Evolutionary conservation across 2,797 vertebrate species (phyloP).

Genomic region (Mus minutoides): DNA sequence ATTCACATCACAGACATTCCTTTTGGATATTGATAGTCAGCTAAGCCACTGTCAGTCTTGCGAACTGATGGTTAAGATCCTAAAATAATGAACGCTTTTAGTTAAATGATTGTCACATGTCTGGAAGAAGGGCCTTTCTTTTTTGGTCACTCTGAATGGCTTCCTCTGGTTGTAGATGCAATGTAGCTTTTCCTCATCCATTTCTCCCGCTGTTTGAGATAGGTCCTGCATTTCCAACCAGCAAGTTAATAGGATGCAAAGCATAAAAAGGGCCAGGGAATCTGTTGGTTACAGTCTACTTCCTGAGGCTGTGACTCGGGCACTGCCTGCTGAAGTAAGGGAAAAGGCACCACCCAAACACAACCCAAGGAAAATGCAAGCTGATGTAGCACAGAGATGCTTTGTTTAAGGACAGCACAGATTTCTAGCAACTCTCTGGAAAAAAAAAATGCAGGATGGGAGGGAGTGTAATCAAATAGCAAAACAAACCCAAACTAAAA

Average conservation of each 20-base stretch:
- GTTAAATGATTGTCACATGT: background rate
- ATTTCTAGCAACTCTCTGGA: constrained; percentile 85
- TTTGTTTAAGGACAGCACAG: constrained; percentile 86
- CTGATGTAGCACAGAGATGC: constrained; percentile 84
- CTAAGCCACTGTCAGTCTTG: constrained; percentile 28
- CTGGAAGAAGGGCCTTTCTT: background rate
- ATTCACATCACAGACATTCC: background rate
- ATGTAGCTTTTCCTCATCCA: constrained; percentile 65
- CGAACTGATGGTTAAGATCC: constrained; percentile 13
- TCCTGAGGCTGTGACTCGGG: constrained; percentile 80
- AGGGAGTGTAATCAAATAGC: constrained; percentile 87
- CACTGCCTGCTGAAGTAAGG: constrained; percentile 84
- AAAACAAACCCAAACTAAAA: constrained; percentile 85
- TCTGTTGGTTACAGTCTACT: constrained; percentile 87
- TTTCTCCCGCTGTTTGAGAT: constrained; percentile 79
- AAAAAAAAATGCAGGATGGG: constrained; percentile 71
- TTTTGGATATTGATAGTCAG: constrained; percentile 22
- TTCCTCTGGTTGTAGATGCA: constrained; percentile 33
- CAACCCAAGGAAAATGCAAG: constrained; percentile 85
- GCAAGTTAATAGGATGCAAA: constrained; percentile 82
- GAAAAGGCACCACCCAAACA: constrained; percentile 84
- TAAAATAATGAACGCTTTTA: constrained; percentile 46
- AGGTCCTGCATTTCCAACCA: constrained; percentile 69
- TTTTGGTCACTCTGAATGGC: constrained; percentile 60
- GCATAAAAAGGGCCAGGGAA: constrained; percentile 82